A percentile compares a stretch with the other conserved stretches of the same genome.
Conservation (phyloP, 2,888 invertebrate genomes). For the Eristalinus sepulchralis region DNA sequence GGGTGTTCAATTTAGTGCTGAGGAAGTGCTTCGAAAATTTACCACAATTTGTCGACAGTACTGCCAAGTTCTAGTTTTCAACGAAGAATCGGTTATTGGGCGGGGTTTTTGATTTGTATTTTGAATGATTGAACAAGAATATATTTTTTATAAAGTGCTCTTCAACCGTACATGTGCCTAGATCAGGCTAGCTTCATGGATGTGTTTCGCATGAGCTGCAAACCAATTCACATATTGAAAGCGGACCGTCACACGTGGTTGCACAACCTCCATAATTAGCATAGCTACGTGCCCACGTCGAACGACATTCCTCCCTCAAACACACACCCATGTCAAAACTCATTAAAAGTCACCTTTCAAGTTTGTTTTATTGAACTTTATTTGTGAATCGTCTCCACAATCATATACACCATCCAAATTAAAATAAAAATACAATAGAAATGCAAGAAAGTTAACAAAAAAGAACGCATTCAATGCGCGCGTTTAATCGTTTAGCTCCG, state of each 20-base stretch:
- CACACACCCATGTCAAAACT: neutral
- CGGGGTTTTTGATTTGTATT: constrained; percentile 19
- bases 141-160: too few species aligned
- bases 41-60: neutral
- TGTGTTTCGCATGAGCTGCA: too few species aligned
- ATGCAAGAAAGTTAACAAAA: constrained; percentile 45
- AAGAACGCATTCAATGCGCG: constrained; percentile 10
- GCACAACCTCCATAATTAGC: too few species aligned
- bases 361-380: constrained; percentile 46
- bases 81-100: constrained; percentile 3
- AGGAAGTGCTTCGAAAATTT: constrained; percentile 22
- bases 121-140: neutral
- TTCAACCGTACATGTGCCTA: too few species aligned
- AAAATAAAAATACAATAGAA: constrained; percentile 35
- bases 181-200: neutral
- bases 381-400: constrained; percentile 40
- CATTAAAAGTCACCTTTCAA: constrained; percentile 20
- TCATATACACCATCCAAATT: neutral
- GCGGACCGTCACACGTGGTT: too few species aligned
- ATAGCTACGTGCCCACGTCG: too few species aligned
- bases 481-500: constrained; percentile 6
- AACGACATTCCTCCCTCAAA: too few species aligned
- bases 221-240: too few species aligned
- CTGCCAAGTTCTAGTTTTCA: neutral
- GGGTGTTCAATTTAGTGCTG: neutral